These are phyloP conservation scores for Cephalopachus bancanus DNA, from an alignment of 2,797 vertebrate genomes.

Conservation along the genomic window DNA sequence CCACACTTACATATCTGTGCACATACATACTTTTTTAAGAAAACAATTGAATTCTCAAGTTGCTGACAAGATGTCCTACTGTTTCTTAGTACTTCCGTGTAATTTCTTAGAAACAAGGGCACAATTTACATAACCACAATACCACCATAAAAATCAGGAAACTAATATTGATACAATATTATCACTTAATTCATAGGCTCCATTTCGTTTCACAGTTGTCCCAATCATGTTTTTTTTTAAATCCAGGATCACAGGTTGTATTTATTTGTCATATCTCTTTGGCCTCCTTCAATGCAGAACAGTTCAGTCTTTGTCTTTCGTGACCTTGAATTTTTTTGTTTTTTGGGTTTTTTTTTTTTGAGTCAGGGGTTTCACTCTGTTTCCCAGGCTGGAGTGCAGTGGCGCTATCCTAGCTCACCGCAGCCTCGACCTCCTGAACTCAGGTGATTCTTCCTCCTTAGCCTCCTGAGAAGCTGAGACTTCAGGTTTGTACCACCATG, in stretches of 20 bases:
- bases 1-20: neutral
- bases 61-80: neutral
- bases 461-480: too few species aligned
- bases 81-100: neutral
- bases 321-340: constrained; percentile 11
- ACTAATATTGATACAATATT: neutral
- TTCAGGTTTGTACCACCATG: too few species aligned
- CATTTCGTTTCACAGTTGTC: neutral
- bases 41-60: neutral
- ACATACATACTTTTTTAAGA: neutral
- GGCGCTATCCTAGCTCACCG: too few species aligned
- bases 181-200: neutral
- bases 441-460: too few species aligned
- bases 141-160: neutral
- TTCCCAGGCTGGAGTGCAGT: too few species aligned
- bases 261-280: constrained; percentile 28
- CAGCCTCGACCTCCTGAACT: too few species aligned
- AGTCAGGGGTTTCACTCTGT: too few species aligned
- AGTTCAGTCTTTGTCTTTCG: constrained; percentile 22
- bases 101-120: neutral
- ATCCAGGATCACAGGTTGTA: neutral
- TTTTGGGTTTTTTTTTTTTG: neutral
- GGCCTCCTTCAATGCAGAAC: constrained; percentile 28
- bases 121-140: neutral
- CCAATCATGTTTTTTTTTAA: neutral